Evolutionary conservation across 2,888 invertebrate genomes (phyloP).

Genomic region (Blastobasis adustella): DNA sequence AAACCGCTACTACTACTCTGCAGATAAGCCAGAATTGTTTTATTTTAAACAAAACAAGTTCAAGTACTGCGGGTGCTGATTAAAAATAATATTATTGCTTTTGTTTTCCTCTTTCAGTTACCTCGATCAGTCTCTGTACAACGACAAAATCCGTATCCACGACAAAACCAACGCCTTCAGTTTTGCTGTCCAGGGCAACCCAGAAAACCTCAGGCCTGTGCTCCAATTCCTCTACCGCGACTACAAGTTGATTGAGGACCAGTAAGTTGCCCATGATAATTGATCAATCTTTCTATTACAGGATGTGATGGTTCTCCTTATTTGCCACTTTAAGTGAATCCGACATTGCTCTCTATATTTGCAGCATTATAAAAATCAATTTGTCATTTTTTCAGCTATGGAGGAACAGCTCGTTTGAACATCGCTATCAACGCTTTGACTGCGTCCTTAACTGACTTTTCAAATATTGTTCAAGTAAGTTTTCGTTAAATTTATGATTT

Average conservation of each 20-base stretch:
- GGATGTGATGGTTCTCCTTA: too few relatives aligned
- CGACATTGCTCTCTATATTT: too few relatives aligned
- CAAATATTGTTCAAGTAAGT: slow-evolving; percentile 36
- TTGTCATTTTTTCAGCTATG: slow-evolving; percentile 35
- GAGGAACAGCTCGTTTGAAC: slow-evolving; percentile 45
- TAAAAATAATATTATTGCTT: too few relatives aligned
- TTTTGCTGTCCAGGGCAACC: slow-evolving; percentile 71
- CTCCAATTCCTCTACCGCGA: slow-evolving; percentile 63
- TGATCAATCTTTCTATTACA: too few relatives aligned
- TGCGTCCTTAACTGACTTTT: slow-evolving; percentile 40
- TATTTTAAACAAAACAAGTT: too few relatives aligned
- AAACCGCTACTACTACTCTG: too few relatives aligned
- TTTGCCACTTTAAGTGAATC: too few relatives aligned
- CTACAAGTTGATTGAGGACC: slow-evolving; percentile 28
- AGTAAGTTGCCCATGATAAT: slow-evolving; percentile 27
- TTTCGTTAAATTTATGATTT: background rate
- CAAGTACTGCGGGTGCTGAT: background rate
- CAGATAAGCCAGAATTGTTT: too few relatives aligned
- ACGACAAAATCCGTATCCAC: slow-evolving; percentile 59
- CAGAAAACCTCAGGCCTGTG: slow-evolving; percentile 67
- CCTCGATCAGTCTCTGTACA: slow-evolving; percentile 55
- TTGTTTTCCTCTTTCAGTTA: slow-evolving; percentile 47
- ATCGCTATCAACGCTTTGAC: slow-evolving; percentile 37
- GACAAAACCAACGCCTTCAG: slow-evolving; percentile 60
- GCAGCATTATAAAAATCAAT: too few relatives aligned